A percentile compares a stretch with the other conserved stretches of the same genome.
Conservation (phyloP, 2,797 vertebrate genomes). For the Spea hammondii region DNA sequence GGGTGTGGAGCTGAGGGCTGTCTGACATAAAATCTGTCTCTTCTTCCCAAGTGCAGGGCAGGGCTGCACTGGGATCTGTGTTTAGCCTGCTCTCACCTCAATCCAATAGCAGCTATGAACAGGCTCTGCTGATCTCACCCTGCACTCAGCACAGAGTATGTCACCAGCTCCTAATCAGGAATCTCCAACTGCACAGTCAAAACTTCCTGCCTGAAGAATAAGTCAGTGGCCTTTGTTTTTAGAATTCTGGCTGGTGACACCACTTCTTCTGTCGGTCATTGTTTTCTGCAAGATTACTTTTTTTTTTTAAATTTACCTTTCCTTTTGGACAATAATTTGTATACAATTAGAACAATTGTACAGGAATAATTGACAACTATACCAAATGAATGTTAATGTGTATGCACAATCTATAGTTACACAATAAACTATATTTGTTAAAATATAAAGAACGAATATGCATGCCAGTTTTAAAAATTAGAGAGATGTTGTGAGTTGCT, state of each 20-base stretch:
- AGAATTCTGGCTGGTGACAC: conserved; percentile 42
- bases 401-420: too few species aligned
- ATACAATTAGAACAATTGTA: background rate
- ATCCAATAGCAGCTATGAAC: conserved; percentile 25
- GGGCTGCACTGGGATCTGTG: conserved; percentile 40
- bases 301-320: conserved; percentile 12
- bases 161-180: conserved; percentile 42
- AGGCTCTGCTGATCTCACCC: conserved; percentile 4
- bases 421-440: too few species aligned
- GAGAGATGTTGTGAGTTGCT: too few species aligned
- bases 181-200: conserved; percentile 49
- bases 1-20: conserved; percentile 26
- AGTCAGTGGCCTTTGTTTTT: conserved; percentile 42
- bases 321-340: background rate
- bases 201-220: conserved; percentile 49
- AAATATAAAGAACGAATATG: too few species aligned
- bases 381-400: too few species aligned
- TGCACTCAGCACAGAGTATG: conserved; percentile 31
- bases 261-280: conserved; percentile 42
- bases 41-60: conserved; percentile 23
- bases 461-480: too few species aligned
- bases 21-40: conserved; percentile 40
- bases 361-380: too few species aligned
- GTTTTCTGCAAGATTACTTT: conserved; percentile 39
- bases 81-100: conserved; percentile 37